Conservation (phyloP, 2,113 vertebrate genomes). For the Megalops atlanticus region DNA sequence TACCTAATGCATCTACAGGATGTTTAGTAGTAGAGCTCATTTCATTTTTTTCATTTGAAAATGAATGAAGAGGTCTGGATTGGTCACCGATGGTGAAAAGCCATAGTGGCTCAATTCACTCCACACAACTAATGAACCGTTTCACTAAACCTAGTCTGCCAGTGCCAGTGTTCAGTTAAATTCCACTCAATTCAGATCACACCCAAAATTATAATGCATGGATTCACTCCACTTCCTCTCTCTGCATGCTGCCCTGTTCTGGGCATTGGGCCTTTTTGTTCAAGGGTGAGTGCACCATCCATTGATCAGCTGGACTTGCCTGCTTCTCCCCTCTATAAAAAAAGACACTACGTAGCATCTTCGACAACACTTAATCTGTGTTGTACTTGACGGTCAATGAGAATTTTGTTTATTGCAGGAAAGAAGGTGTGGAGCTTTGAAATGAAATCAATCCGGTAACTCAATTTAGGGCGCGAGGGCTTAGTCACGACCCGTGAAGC, state of each 20-base stretch:
- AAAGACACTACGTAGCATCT: neutral
- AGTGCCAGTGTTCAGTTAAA: neutral
- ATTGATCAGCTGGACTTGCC: too few species aligned
- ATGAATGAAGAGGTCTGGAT: neutral
- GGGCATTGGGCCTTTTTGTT: too few species aligned
- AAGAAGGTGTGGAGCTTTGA: conserved; percentile 27
- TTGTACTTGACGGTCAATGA: conserved; percentile 45
- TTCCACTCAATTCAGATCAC: neutral
- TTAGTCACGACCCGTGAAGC: conserved; percentile 33
- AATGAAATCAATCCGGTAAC: conserved; percentile 51
- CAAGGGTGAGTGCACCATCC: too few species aligned
- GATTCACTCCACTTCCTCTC: too few species aligned
- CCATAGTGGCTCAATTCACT: too few species aligned
- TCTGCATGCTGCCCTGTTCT: too few species aligned
- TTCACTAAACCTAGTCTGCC: too few species aligned
- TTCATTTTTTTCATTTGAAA: neutral
- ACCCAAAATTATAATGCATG: neutral
- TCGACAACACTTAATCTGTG: conserved; percentile 46
- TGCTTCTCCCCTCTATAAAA: too few species aligned
- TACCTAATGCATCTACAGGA: too few species aligned
- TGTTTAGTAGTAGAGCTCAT: neutral
- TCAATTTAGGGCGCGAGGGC: conserved; percentile 47
- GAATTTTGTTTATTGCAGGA: conserved; percentile 38
- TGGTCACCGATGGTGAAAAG: too few species aligned
- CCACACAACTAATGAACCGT: too few species aligned